Evolutionary conservation across 1,140 invertebrate genomes (phyloP).

Genomic region (Formica selysi): DNA sequence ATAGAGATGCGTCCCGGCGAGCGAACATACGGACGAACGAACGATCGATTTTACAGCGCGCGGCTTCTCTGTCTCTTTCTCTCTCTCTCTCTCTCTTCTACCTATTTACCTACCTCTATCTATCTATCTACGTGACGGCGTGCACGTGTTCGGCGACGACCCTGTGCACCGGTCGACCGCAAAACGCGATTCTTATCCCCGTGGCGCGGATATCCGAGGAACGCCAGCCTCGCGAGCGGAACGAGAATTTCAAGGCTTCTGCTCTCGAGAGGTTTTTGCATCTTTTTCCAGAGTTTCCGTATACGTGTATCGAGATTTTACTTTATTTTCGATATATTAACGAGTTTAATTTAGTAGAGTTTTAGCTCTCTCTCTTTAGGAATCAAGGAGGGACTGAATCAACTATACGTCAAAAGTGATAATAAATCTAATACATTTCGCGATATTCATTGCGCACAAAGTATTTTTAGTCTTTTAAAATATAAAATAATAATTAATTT

Average conservation of each 20-base stretch:
- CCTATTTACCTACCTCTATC: not conserved
- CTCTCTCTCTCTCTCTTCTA: conserved; percentile 32
- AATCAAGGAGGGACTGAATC: too few relatives aligned
- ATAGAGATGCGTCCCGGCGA: conserved; percentile 69
- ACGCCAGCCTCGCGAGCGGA: not conserved
- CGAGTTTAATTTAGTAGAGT: too few relatives aligned
- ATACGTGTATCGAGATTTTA: too few relatives aligned
- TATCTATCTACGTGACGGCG: conserved; percentile 16
- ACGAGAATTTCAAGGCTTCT: not conserved
- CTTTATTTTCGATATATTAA: too few relatives aligned
- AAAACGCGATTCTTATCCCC: conserved; percentile 35
- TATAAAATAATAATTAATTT: too few relatives aligned
- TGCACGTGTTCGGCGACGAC: conserved; percentile 65
- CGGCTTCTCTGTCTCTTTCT: conserved; percentile 16
- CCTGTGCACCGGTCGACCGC: conserved; percentile 34
- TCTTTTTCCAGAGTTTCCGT: not conserved
- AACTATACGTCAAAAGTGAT: too few relatives aligned
- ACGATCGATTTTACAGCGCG: conserved; percentile 73
- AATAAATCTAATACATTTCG: too few relatives aligned
- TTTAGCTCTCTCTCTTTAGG: too few relatives aligned
- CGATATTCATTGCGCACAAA: too few relatives aligned
- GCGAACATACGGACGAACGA: not conserved
- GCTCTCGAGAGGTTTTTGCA: not conserved
- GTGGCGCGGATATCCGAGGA: not conserved
- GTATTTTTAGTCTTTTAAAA: too few relatives aligned